Percentiles rank a stretch among this genome's conserved stretches.
Evolutionary conservation across 1,140 invertebrate genomes (phyloP).

Genomic region (Brachionus koreanus): DNA sequence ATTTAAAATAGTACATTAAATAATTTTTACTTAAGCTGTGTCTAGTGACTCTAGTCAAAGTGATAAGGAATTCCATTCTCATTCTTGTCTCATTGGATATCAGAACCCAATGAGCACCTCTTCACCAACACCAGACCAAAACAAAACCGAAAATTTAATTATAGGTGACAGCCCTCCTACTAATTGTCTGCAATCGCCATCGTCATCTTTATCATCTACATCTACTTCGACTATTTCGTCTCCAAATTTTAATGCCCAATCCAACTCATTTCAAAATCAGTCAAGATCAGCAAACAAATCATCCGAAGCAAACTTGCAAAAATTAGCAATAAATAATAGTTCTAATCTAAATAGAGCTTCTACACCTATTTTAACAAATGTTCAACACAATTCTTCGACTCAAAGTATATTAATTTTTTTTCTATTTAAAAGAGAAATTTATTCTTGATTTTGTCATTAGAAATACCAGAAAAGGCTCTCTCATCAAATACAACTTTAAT

Average conservation of each 20-base stretch:
- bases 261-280: background rate
- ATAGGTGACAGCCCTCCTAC: background rate
- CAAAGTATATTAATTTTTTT: background rate
- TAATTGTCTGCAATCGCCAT: background rate
- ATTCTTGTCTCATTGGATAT: background rate
- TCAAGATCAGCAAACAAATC: background rate
- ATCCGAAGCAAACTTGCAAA: background rate
- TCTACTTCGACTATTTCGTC: background rate
- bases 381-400: background rate
- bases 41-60: conserved; percentile 31
- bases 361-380: background rate
- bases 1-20: no score
- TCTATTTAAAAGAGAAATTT: background rate
- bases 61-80: conserved; percentile 4
- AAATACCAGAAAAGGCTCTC: background rate
- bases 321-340: conserved; percentile 27
- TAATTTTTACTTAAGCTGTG: conserved; percentile 5
- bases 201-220: conserved; percentile 17
- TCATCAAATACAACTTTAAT: background rate
- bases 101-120: background rate
- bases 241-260: conserved; percentile 4
- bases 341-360: background rate
- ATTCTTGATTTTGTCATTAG: background rate
- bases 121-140: background rate
- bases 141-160: background rate